Evolutionary conservation across 1,140 invertebrate genomes (phyloP), one percentile per base, ranked within the genome.

Genomic region (Anastrepha obliqua): DNA sequence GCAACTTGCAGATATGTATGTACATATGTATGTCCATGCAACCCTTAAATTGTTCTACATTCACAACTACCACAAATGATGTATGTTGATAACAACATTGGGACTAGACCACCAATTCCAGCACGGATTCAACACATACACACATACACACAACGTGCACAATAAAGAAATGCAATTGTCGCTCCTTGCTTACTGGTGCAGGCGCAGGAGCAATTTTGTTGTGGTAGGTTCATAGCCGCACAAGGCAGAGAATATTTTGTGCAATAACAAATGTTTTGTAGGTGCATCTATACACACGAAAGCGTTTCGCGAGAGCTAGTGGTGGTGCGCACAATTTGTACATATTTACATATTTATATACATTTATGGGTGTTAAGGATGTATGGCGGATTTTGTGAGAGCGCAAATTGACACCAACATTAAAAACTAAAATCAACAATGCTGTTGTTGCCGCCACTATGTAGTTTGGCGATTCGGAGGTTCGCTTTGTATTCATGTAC

Each of bases 151-250:
- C 11, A 62, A 62, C 60, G 4, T 62, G 44, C 13, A 74, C 47
- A 81, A 81, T 20, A 55, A 81, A n/a, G 44, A 81, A 81, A n/a
- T 81, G 74, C 74, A 81, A 29, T 81, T 29, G 44, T 55, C 6
- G 55, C 11, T 81, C 44, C 47, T 81, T 51, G 47, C n/a, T 74
- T 47, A 7, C 44, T 74, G 44, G 70, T 44, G 29, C 44, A 74
- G 42, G 70, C 51, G 47, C 74, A 81, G 74, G 74, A 81, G 6
- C 17, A 81, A 81, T 58, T 81, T 81, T 51, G 47, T 81, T 81
- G 74, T 29, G 51, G 74, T 81, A 81, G 74, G 74, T 81, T 81
- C 74, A 55, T 51, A 78, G 39, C 42, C 44, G 44, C 70, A 47
- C 65, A 51, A 51, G 9, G 44, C 44, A 47, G 74, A 81, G 47